A percentile compares a stretch with the other conserved stretches of the same genome.
phyloP scores from a whole-genome alignment of 1,140 invertebrate species.

The Halyomorpha halys region DNA sequence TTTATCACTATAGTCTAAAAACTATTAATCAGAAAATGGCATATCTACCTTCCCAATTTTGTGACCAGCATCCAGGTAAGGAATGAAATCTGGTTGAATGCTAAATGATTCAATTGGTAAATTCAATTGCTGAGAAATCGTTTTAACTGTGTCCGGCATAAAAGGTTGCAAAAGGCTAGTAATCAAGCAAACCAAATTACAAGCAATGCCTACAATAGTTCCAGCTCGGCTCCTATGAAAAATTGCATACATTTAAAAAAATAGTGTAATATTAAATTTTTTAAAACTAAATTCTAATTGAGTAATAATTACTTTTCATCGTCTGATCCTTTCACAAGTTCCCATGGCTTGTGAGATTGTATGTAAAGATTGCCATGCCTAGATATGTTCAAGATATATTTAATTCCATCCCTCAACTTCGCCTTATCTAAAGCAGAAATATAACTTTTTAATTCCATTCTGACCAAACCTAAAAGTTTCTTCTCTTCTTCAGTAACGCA shows the following conservation, averaged over 20 bases:
- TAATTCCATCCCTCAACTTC: constrained; percentile 75
- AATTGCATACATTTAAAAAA: constrained; percentile 21
- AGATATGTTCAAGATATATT: constrained; percentile 77
- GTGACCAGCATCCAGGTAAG: constrained; percentile 68
- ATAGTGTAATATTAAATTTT: background rate
- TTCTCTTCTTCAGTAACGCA: constrained; percentile 57
- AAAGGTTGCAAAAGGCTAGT: constrained; percentile 77
- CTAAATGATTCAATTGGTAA: constrained; percentile 41
- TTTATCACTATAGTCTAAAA: too few species aligned
- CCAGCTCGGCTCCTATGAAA: constrained; percentile 57
- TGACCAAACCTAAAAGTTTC: constrained; percentile 66
- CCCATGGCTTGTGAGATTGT: constrained; percentile 91
- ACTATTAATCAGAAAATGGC: background rate
- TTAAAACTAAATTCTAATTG: background rate
- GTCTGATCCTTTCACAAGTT: constrained; percentile 71
- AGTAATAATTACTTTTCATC: constrained; percentile 52
- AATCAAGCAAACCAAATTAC: constrained; percentile 74
- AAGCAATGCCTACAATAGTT: constrained; percentile 74
- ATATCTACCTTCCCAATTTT: constrained; percentile 63
- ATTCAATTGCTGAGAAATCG: constrained; percentile 62
- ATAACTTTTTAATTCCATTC: constrained; percentile 71
- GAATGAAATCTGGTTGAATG: constrained; percentile 41
- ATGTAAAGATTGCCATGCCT: constrained; percentile 93
- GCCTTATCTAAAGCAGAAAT: constrained; percentile 69
- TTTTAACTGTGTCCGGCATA: constrained; percentile 72